Percentiles rank a stretch among this genome's conserved stretches.
Evolutionary conservation across 2,113 vertebrate genomes (phyloP).

Genomic region (Uropsilus gracilis): DNA sequence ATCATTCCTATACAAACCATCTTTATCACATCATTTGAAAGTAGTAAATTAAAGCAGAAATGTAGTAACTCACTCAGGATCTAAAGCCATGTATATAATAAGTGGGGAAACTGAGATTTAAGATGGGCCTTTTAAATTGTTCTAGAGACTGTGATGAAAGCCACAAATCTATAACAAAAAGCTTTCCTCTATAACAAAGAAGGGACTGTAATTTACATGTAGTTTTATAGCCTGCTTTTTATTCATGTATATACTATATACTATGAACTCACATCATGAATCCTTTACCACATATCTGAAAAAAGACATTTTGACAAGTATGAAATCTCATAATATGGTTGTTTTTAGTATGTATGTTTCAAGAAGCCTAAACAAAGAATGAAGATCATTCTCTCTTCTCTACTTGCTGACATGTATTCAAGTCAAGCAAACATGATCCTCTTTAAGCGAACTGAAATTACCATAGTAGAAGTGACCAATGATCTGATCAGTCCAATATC

Average conservation of each 20-base stretch:
- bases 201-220: neutral
- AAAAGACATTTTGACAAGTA: neutral
- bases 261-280: neutral
- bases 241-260: neutral
- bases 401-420: conserved; percentile 2
- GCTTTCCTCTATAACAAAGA: neutral
- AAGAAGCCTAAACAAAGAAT: neutral
- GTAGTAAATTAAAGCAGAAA: too few species aligned
- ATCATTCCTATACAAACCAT: too few species aligned
- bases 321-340: neutral
- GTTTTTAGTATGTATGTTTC: neutral
- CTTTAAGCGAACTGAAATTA: conserved; percentile 31
- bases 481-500: conserved; percentile 55
- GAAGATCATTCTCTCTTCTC: neutral
- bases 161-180: neutral
- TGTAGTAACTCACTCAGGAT: too few species aligned
- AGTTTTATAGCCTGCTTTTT: neutral
- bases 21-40: too few species aligned
- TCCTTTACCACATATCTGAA: neutral
- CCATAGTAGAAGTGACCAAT: conserved; percentile 39
- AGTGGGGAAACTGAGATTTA: neutral
- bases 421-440: conserved; percentile 17
- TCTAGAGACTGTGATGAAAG: neutral
- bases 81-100: too few species aligned
- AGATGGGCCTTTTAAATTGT: neutral